phyloP scores from a whole-genome alignment of 2,888 invertebrate genomes.

The Drosophila anomelani region DNA sequence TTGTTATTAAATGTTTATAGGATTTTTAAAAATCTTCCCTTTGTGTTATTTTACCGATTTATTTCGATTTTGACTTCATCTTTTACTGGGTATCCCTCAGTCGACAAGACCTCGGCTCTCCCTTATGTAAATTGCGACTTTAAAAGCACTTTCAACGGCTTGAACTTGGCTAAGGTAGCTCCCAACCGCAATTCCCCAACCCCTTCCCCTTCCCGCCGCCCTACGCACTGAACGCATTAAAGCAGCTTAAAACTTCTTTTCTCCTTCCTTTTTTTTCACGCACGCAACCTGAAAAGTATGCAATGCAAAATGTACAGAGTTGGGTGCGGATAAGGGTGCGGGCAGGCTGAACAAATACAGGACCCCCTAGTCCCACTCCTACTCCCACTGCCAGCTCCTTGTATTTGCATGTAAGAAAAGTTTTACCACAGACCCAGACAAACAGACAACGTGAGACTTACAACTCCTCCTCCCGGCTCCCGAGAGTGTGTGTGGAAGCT shows the following conservation, averaged over 20 bases:
- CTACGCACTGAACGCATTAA: conserved; percentile 77
- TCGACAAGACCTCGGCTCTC: conserved; percentile 2
- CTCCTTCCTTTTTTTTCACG: conserved; percentile 46
- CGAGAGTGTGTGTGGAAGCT: conserved; percentile 29
- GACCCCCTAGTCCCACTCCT: neutral
- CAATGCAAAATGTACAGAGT: conserved; percentile 65
- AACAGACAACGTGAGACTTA: conserved; percentile 75
- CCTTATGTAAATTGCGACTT: conserved; percentile 61
- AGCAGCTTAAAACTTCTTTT: conserved; percentile 76
- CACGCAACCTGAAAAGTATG: conserved; percentile 77
- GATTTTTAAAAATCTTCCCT: neutral
- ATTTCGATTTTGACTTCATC: neutral
- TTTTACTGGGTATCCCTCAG: conserved; percentile 3
- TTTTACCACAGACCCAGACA: conserved; percentile 74
- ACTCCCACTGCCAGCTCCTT: conserved; percentile 39
- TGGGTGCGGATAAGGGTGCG: conserved; percentile 6
- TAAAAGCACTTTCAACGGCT: conserved; percentile 80
- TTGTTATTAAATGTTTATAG: neutral
- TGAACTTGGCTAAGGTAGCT: conserved; percentile 71
- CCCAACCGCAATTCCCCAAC: conserved; percentile 39
- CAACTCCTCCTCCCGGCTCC: conserved; percentile 48
- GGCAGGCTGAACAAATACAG: conserved; percentile 38
- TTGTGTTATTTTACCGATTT: neutral
- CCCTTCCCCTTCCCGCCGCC: neutral
- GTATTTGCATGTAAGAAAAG: conserved; percentile 76